Base-by-base conservation (phyloP, 2,113 vertebrate genomes). In the Phoenicopterus ruber region DNA sequence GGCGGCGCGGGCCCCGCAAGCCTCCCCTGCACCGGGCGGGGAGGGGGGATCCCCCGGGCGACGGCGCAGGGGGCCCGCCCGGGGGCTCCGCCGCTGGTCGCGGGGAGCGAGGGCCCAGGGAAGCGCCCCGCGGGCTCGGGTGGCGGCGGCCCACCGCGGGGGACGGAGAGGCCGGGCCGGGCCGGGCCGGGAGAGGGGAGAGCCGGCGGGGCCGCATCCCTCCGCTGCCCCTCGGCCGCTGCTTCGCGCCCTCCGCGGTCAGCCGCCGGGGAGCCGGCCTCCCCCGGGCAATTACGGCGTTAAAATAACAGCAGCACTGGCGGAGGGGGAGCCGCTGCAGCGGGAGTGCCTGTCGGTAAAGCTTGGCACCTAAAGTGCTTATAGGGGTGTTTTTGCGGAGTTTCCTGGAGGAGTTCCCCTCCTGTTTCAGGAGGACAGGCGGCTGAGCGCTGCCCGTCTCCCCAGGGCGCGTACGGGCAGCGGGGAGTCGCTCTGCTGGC, bases 381-480 rank as follows among this genome's bases (percentile, higher is more conserved):
- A 0, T 4, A 0, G 44, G 1, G 59, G 63, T 13, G 71, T 8
- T 28, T 4, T 2, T 8, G 47, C 36, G 65, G 50, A 1, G 59
- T 11, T 26, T 3, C 50, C 61, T 3, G 67, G 8, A 2, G 15
- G 31, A 12, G 19, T 71, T 74, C 14, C 34, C 15, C 5, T 4
- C 1, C 5, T 2, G n/a, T 26, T 15, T 13, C 6, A 4, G 63
- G 26, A 40, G 50, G 9, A 13, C 9, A 2, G 26, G 10, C 38
- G 5, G 57, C 19, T 11, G 72, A 8, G 1, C 3, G 26, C 67
- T 3, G 49, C 44, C 17, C 5, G 38, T 7, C 9, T 10, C 17
- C 32, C 29, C 25, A 11, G 1, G 40, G 36, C 6, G 28, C 4
- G 32, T 4, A 9, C 18, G 17, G 36, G 13, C 15, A 3, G 52